These are phyloP conservation scores for Scatophagus argus DNA, from an alignment of 2,113 vertebrate species.

Conservation along the genomic window DNA sequence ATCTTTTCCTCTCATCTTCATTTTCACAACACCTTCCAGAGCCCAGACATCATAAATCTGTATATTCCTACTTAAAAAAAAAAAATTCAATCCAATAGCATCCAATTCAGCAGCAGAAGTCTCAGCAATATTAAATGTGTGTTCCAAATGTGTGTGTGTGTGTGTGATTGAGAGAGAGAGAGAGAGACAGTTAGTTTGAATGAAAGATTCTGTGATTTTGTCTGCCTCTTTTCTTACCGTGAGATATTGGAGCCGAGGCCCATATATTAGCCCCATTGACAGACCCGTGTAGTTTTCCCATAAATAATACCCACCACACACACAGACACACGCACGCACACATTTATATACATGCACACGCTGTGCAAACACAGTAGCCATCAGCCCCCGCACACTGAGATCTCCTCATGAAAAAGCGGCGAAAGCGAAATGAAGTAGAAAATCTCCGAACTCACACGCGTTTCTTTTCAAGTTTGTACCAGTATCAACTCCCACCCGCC, in stretches of 20 bases:
- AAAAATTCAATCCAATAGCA: slow-evolving; percentile 41
- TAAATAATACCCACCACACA: slow-evolving; percentile 74
- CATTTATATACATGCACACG: slow-evolving; percentile 11
- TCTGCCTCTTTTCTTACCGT: slow-evolving; percentile 32
- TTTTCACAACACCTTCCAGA: slow-evolving; percentile 31
- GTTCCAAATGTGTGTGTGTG: neutral
- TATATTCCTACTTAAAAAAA: slow-evolving; percentile 16
- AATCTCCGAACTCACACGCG: slow-evolving; percentile 12
- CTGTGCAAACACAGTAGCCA: slow-evolving; percentile 46
- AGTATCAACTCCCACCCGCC: neutral
- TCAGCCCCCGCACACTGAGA: slow-evolving; percentile 49
- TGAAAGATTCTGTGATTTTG: slow-evolving; percentile 42
- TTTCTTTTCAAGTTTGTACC: slow-evolving; percentile 56
- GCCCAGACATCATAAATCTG: slow-evolving; percentile 37
- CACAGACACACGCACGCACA: slow-evolving; percentile 40
- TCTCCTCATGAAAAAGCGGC: slow-evolving; percentile 75
- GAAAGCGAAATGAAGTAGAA: slow-evolving; percentile 34
- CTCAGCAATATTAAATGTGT: slow-evolving; percentile 19
- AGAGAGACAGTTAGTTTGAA: slow-evolving; percentile 32
- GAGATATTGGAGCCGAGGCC: slow-evolving; percentile 41
- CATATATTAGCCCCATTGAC: slow-evolving; percentile 73
- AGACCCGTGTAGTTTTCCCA: slow-evolving; percentile 68
- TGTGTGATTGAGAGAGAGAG: slow-evolving; percentile 12
- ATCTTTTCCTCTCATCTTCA: slow-evolving; percentile 49
- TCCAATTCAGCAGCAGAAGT: slow-evolving; percentile 44